phyloP scores from a whole-genome alignment of 2,797 vertebrate genomes.

The Monodelphis domestica region DNA sequence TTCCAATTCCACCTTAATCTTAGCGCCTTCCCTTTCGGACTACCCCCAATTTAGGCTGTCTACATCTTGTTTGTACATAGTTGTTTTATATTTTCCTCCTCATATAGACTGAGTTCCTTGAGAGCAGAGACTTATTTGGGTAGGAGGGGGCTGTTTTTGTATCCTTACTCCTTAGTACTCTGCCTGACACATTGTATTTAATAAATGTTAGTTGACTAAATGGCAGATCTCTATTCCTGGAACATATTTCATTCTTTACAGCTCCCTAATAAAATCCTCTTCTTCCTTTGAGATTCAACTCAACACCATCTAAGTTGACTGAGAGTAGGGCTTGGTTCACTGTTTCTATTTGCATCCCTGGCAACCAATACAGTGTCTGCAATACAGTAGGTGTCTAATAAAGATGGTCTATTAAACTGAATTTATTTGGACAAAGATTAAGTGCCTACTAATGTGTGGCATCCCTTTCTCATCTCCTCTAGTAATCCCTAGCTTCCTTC shows the following conservation, averaged over 20 bases:
- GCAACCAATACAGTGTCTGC: neutral
- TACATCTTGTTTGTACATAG: neutral
- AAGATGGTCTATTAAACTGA: no score
- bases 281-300: neutral
- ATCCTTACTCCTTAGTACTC: neutral
- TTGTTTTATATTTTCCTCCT: neutral
- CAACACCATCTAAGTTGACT: neutral
- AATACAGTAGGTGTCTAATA: neutral
- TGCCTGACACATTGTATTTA: neutral
- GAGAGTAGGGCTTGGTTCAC: neutral
- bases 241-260: neutral
- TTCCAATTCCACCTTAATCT: neutral
- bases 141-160: neutral
- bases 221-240: neutral
- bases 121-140: neutral
- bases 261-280: neutral
- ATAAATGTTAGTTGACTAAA: neutral
- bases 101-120: neutral
- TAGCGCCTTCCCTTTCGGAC: neutral
- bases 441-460: no score
- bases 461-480: neutral
- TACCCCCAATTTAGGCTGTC: neutral
- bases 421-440: no score
- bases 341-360: neutral
- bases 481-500: neutral